phyloP scores from a whole-genome alignment of 1,140 invertebrate species.

The Charaxes varanes region DNA sequence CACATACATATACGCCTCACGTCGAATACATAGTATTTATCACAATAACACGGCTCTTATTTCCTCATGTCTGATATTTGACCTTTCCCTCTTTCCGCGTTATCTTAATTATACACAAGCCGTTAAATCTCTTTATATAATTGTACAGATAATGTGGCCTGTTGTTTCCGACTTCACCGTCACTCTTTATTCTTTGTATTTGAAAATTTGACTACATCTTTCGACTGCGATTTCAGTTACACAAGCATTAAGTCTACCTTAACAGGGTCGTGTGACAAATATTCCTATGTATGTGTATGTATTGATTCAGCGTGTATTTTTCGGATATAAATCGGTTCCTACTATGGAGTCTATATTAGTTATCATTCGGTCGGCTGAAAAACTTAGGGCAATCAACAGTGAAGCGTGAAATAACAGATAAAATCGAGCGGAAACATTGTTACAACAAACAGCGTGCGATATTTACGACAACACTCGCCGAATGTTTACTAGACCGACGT shows the following conservation, averaged over 20 bases:
- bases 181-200: too few species aligned
- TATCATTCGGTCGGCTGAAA: constrained; percentile 6
- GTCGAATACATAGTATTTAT: too few species aligned
- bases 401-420: constrained; percentile 16
- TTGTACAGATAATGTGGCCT: too few species aligned
- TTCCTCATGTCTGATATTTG: constrained; percentile 7
- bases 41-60: neutral
- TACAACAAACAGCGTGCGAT: constrained; percentile 18
- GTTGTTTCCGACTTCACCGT: too few species aligned
- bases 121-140: neutral
- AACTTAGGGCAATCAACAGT: constrained; percentile 6
- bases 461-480: constrained; percentile 13
- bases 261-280: too few species aligned
- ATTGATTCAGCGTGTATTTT: neutral
- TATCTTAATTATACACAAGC: neutral
- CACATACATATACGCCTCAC: too few species aligned
- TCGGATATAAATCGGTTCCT: neutral
- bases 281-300: too few species aligned
- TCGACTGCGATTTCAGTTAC: too few species aligned
- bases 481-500: constrained; percentile 15
- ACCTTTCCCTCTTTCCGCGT: constrained; percentile 8
- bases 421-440: constrained; percentile 18
- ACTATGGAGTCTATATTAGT: neutral
- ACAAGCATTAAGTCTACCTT: too few species aligned
- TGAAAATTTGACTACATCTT: too few species aligned